These are phyloP conservation scores for Lysiphlebus fabarum DNA, from an alignment of 1,140 invertebrate species.

Conservation along the genomic window DNA sequence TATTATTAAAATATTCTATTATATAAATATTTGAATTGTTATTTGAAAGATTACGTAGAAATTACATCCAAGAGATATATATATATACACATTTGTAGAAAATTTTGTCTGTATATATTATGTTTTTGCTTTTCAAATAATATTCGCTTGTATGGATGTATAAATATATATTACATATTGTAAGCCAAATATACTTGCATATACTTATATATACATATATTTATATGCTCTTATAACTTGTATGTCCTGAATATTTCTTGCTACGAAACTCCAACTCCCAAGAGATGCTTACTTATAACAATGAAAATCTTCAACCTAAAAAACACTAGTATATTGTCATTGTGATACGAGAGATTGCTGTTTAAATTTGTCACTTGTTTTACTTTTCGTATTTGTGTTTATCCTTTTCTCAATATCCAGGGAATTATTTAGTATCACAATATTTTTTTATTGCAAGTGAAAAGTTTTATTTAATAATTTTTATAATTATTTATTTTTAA, in stretches of 20 bases:
- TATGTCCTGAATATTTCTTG: constrained; percentile 30
- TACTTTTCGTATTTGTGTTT: background rate
- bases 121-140: background rate
- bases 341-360: background rate
- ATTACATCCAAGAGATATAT: constrained; percentile 9
- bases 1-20: constrained; percentile 6
- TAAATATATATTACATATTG: background rate
- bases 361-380: background rate
- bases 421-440: no score
- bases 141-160: constrained; percentile 17
- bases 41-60: constrained; percentile 22
- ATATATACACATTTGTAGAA: no score
- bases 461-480: no score
- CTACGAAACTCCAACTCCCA: constrained; percentile 25
- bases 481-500: no score
- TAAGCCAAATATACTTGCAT: background rate
- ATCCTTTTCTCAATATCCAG: no score
- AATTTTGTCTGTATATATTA: no score
- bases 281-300: constrained; percentile 35
- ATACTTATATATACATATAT: constrained; percentile 2
- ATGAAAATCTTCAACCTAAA: constrained; percentile 28
- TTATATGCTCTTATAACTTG: constrained; percentile 34
- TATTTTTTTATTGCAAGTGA: no score
- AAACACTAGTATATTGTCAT: constrained; percentile 8
- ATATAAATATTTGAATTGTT: constrained; percentile 9